A percentile compares a stretch with the other conserved stretches of the same genome.
phyloP scores from a whole-genome alignment of 2,113 vertebrate genomes.

The Arvicanthis niloticus region DNA sequence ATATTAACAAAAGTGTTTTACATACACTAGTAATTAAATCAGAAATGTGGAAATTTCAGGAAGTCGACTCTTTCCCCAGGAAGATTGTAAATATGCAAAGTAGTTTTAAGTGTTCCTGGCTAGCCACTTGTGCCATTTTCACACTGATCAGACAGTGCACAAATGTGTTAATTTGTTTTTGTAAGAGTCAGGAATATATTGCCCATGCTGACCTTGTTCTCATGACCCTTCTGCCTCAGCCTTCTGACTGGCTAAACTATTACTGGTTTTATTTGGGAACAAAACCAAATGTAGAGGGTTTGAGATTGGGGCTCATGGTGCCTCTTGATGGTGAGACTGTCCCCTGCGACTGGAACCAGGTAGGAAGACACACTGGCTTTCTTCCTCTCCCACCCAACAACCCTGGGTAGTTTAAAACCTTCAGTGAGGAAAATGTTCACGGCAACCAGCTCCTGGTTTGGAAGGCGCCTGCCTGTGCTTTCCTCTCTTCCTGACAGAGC shows the following conservation, averaged over 20 bases:
- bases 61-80: conserved; percentile 31
- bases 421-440: background rate
- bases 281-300: background rate
- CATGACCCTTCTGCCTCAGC: background rate
- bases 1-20: conserved; percentile 8
- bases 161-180: background rate
- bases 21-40: background rate
- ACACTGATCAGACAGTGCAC: too few relatives aligned
- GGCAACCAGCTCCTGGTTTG: background rate
- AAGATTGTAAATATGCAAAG: conserved; percentile 8
- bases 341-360: rapidly evolving
- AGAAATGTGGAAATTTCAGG: conserved; percentile 9
- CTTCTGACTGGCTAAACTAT: background rate
- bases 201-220: background rate
- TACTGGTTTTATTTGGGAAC: background rate
- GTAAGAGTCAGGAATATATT: background rate
- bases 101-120: background rate
- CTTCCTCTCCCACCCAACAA: background rate
- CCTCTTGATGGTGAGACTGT: background rate
- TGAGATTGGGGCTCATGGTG: background rate
- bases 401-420: background rate
- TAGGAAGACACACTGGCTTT: background rate
- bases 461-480: background rate
- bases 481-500: background rate
- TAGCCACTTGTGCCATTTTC: background rate